phyloP scores from a whole-genome alignment of 2,888 invertebrate genomes.

The Troides aeacus region DNA sequence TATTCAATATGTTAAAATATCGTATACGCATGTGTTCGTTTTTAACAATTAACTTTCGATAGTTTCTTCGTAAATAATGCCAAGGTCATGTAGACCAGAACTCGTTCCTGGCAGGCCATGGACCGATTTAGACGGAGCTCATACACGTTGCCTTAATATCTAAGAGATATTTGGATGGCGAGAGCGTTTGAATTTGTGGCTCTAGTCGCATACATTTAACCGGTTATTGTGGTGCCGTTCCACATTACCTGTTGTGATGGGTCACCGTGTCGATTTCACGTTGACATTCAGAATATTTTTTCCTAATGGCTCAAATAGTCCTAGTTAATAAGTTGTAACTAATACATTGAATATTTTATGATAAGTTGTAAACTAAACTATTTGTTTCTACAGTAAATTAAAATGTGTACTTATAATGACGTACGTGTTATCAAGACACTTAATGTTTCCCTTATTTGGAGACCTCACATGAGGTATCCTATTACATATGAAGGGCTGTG shows the following conservation, averaged over 20 bases:
- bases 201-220: slow-evolving; percentile 22
- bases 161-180: slow-evolving; percentile 14
- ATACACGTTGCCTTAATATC: slow-evolving; percentile 12
- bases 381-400: no score
- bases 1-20: slow-evolving; percentile 2
- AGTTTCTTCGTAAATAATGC: slow-evolving; percentile 26
- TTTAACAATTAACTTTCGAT: slow-evolving; percentile 25
- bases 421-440: neutral
- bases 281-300: slow-evolving; percentile 12
- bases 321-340: no score
- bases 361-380: no score
- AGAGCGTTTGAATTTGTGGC: slow-evolving; percentile 12
- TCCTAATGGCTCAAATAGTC: neutral
- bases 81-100: slow-evolving; percentile 27
- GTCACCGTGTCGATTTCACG: slow-evolving; percentile 29
- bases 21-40: neutral
- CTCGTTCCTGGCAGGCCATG: slow-evolving; percentile 22
- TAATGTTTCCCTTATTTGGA: neutral
- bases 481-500: neutral
- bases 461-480: neutral
- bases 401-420: no score
- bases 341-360: no score
- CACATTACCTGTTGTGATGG: slow-evolving; percentile 30
- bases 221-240: slow-evolving; percentile 29
- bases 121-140: slow-evolving; percentile 12